phyloP scores from a whole-genome alignment of 2,113 vertebrate species.

The Prolemur simus region DNA sequence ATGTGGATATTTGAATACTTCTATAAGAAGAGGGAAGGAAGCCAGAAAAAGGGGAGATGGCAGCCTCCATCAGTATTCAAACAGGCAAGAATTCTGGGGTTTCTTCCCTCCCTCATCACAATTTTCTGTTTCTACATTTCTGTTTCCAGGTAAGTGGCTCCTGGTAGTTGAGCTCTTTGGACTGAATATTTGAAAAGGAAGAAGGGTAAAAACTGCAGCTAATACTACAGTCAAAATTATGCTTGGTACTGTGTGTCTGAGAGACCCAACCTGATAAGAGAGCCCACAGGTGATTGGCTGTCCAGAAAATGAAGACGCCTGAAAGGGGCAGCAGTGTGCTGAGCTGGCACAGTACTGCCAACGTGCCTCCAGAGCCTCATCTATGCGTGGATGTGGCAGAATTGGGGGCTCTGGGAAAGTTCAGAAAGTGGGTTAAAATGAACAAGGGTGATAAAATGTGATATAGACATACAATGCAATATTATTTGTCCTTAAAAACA shows the following conservation, averaged over 20 bases:
- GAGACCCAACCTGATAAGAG: neutral
- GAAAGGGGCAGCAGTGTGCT: neutral
- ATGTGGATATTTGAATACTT: neutral
- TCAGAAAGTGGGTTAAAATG: neutral
- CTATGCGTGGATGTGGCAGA: neutral
- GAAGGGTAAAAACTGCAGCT: neutral
- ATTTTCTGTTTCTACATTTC: neutral
- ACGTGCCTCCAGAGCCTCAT: neutral
- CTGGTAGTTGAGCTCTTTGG: neutral
- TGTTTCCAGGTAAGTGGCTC: neutral
- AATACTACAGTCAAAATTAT: neutral
- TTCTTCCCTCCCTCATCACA: accelerated
- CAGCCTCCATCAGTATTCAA: neutral
- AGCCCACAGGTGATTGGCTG: neutral
- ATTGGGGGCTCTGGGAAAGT: neutral
- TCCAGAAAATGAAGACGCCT: neutral
- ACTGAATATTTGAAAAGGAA: neutral
- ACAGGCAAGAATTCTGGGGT: neutral
- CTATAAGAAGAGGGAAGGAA: neutral
- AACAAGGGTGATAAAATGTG: neutral
- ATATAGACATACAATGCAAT: neutral
- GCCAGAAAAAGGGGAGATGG: neutral
- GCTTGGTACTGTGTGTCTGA: neutral
- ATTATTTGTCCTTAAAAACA: neutral
- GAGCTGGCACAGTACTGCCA: neutral